phyloP scores from a whole-genome alignment of 2,113 vertebrate species.

The Paradoxurus hermaphroditus region DNA sequence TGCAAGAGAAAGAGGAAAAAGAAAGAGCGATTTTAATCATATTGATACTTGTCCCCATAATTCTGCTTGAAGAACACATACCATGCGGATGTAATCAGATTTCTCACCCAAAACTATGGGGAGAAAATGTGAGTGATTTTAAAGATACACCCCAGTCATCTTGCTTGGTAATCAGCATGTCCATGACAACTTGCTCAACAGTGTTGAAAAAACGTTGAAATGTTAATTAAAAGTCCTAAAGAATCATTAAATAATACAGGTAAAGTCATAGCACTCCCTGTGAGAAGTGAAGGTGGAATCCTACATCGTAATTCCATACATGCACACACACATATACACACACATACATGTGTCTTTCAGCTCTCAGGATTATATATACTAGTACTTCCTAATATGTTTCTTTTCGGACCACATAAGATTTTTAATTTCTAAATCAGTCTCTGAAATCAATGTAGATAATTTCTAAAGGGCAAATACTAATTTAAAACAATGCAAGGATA shows the following conservation, averaged over 20 bases:
- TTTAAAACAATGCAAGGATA: not conserved
- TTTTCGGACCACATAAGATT: not conserved
- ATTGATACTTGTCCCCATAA: not conserved
- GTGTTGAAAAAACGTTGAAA: not conserved
- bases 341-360: not conserved
- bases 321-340: not conserved
- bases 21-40: not conserved
- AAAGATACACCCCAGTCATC: not conserved
- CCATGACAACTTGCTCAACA: not conserved
- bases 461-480: conserved; percentile 7
- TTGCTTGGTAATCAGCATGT: not conserved
- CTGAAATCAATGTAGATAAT: not conserved
- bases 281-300: not conserved
- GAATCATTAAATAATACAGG: not conserved
- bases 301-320: not conserved
- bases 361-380: not conserved
- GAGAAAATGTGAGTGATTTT: not conserved
- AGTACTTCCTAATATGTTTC: not conserved
- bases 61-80: not conserved
- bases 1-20: not conserved
- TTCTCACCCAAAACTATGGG: not conserved
- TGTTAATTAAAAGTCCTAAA: not conserved
- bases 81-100: not conserved
- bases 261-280: not conserved
- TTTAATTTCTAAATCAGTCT: not conserved